A percentile compares a stretch with the other conserved stretches of the same genome.
Evolutionary conservation across 2,888 invertebrate genomes (phyloP).

Genomic region (Tetanocera ferruginea): DNA sequence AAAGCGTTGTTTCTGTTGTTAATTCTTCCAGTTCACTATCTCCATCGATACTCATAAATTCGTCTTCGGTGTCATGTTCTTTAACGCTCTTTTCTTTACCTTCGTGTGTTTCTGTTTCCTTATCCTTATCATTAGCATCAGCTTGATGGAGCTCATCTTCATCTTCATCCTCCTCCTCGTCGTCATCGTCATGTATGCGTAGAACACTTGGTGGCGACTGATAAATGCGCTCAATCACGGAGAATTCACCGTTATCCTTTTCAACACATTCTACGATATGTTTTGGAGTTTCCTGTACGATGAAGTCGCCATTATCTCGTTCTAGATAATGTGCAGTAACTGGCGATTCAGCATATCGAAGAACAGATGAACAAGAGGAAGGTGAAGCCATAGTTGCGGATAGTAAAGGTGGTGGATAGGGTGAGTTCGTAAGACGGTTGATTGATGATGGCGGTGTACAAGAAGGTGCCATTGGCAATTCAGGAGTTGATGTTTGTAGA

Average conservation of each 20-base stretch:
- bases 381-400: slow-evolving; percentile 56
- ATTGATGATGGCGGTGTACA: slow-evolving; percentile 41
- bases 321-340: slow-evolving; percentile 67
- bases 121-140: slow-evolving; percentile 48
- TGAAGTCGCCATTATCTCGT: slow-evolving; percentile 69
- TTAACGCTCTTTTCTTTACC: not conserved
- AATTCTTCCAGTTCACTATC: slow-evolving; percentile 42
- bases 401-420: slow-evolving; percentile 58
- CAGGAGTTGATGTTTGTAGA: slow-evolving; percentile 39
- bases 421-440: slow-evolving; percentile 59
- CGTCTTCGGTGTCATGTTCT: slow-evolving; percentile 53
- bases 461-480: slow-evolving; percentile 30
- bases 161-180: slow-evolving; percentile 56
- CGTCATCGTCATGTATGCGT: slow-evolving; percentile 67
- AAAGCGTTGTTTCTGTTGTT: not conserved
- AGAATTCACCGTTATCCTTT: slow-evolving; percentile 68
- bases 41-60: slow-evolving; percentile 59
- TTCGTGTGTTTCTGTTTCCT: not conserved
- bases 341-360: slow-evolving; percentile 67
- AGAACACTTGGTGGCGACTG: slow-evolving; percentile 68
- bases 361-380: slow-evolving; percentile 63
- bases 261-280: slow-evolving; percentile 69
- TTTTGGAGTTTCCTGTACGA: slow-evolving; percentile 69
- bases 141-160: slow-evolving; percentile 39
- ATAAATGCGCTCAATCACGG: slow-evolving; percentile 69